phyloP scores from a whole-genome alignment of 2,113 vertebrate species.

The Syngnathus scovelli region DNA sequence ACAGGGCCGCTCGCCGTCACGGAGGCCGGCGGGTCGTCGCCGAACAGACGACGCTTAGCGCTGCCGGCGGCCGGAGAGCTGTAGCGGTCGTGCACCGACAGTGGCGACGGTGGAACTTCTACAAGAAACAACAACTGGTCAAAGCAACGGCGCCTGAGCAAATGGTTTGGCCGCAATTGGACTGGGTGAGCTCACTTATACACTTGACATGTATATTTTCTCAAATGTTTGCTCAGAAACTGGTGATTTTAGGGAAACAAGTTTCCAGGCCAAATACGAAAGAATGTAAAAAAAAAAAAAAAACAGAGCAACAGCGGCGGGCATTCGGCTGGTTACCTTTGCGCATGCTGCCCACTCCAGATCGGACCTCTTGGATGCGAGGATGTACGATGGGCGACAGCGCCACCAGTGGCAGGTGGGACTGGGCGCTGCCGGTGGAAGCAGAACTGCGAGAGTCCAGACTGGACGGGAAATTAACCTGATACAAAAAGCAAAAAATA shows the following conservation, averaged over 20 bases:
- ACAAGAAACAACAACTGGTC: slow-evolving; percentile 17
- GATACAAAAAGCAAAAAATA: not conserved
- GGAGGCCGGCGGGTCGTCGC: slow-evolving; percentile 75
- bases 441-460: slow-evolving; percentile 72
- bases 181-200: too few relatives aligned
- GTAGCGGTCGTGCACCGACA: slow-evolving; percentile 89
- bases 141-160: slow-evolving; percentile 5
- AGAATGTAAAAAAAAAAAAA: too few relatives aligned
- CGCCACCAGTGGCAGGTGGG: slow-evolving; percentile 86
- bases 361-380: slow-evolving; percentile 91
- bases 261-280: too few relatives aligned
- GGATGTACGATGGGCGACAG: slow-evolving; percentile 91
- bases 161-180: not conserved
- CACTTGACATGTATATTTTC: too few relatives aligned
- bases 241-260: too few relatives aligned
- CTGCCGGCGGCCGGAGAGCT: slow-evolving; percentile 92
- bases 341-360: slow-evolving; percentile 78
- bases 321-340: slow-evolving; percentile 63
- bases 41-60: slow-evolving; percentile 91
- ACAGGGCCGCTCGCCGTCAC: slow-evolving; percentile 59
- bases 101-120: slow-evolving; percentile 79
- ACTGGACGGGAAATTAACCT: slow-evolving; percentile 92
- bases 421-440: slow-evolving; percentile 34
- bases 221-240: too few relatives aligned
- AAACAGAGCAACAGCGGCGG: too few relatives aligned